phyloP scores from a whole-genome alignment of 1,140 invertebrate species.

The Charaxes varanes region DNA sequence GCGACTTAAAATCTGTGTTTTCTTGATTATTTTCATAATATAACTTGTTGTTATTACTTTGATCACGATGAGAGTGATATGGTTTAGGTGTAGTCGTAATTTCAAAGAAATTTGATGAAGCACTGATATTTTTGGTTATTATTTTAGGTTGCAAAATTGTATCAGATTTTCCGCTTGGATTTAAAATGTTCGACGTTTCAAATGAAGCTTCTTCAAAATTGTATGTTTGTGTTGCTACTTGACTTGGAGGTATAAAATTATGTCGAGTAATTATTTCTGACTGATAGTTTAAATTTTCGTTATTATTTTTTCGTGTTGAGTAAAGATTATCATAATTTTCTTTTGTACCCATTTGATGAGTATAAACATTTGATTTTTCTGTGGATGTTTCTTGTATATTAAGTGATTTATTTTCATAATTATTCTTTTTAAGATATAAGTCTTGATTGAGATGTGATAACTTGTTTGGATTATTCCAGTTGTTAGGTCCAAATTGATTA shows the following conservation, averaged over 20 bases:
- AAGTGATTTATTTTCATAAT: too few relatives aligned
- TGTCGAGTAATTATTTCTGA: slow-evolving; percentile 17
- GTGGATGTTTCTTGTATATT: too few relatives aligned
- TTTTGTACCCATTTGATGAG: too few relatives aligned
- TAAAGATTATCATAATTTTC: too few relatives aligned
- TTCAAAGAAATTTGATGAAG: not conserved
- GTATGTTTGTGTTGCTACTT: slow-evolving; percentile 38
- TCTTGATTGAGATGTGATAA: not conserved
- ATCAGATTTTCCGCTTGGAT: slow-evolving; percentile 9
- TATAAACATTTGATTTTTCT: too few relatives aligned
- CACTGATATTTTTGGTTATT: not conserved
- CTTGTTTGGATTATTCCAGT: too few relatives aligned
- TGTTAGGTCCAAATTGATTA: slow-evolving; percentile 3
- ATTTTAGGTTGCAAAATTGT: slow-evolving; percentile 14
- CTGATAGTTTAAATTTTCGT: slow-evolving; percentile 6
- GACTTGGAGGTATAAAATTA: slow-evolving; percentile 39
- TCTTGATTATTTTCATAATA: slow-evolving; percentile 15
- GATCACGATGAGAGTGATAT: too few relatives aligned
- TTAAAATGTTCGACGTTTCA: slow-evolving; percentile 32
- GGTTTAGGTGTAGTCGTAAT: not conserved
- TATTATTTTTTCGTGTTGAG: slow-evolving; percentile 1
- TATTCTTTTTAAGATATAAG: too few relatives aligned
- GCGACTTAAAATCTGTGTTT: slow-evolving; percentile 40
- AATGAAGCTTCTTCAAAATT: slow-evolving; percentile 39
- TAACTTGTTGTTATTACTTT: slow-evolving; percentile 2